Percentiles rank a stretch among this genome's conserved stretches.
Evolutionary conservation across 2,113 vertebrate genomes (phyloP).

Genomic region (Bombycilla garrulus): DNA sequence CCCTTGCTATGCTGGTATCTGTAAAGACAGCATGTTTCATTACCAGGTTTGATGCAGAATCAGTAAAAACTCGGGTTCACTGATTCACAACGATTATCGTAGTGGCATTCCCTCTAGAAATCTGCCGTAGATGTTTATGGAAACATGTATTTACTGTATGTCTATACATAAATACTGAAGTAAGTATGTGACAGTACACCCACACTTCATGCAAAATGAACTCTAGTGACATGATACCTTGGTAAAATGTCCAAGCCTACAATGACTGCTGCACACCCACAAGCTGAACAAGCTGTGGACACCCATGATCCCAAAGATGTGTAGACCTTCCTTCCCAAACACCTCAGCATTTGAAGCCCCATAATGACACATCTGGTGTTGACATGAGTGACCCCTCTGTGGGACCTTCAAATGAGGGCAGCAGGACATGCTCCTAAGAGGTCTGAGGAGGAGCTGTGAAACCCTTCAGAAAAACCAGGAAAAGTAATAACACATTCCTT

Average conservation of each 20-base stretch:
- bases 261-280: not conserved
- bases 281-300: not conserved
- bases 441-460: not conserved
- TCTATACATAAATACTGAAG: not conserved
- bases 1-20: not conserved
- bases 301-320: not conserved
- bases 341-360: not conserved
- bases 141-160: not conserved
- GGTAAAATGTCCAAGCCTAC: not conserved
- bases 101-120: not conserved
- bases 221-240: not conserved
- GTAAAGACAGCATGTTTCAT: not conserved
- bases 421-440: not conserved
- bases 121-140: not conserved
- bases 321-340: not conserved
- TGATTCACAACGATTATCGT: not conserved
- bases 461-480: not conserved
- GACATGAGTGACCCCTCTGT: too few relatives aligned
- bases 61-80: not conserved
- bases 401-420: not conserved
- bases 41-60: not conserved
- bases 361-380: rapidly evolving
- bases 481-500: not conserved
- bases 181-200: too few relatives aligned
- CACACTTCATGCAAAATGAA: not conserved